Base-by-base conservation (phyloP, 2,113 vertebrate species). In the Dolichallabes microphthalmus region DNA sequence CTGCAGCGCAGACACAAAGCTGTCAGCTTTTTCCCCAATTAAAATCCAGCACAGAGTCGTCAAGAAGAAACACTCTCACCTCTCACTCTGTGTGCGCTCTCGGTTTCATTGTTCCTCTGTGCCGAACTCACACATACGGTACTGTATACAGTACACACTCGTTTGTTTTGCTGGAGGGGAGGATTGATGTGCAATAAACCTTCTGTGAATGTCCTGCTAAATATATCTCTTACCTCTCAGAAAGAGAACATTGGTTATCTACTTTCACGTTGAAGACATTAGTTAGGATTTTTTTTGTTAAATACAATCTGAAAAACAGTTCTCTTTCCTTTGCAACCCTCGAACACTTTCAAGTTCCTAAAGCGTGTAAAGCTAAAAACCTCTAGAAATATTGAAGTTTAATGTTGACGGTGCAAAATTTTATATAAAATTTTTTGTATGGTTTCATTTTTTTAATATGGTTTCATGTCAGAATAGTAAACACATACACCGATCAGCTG, bases 1-100 rank as follows among this genome's bases (percentile, higher is more conserved):
- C 12, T 69, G 75, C 61, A 10, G 10, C 12, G 32, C 75, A 50
- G 76, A 85, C 39, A 80, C 32, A 52, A 85, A 85, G 64, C 53
- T 85, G 84, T 85, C 84, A 85, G 73, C 52, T 22, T 30, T 45
- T 84, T 35, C 73, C 39, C 73, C 64, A 80, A 85, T 80, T 85
- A 85, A 79, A 79, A 85, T 32, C 74, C 75, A 68, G 83, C 61
- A 80, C 58, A 61, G 53, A 57, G 27, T 60, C 71, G 32, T 71
- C 25, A 80, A 64, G 84, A 78, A 58, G 64, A 71, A 80, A 71
- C 61, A 17, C 74, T 78, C n/a, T 79, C 76, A 35, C 84, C 77
- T 78, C 76, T 35, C 76, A 32, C 9, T 78, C 61, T 19, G 27
- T 63, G 57, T 14, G 52, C 61, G 53, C 39, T 68, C 80, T 68